Evolutionary conservation across 2,888 invertebrate genomes (phyloP), one percentile per base, ranked within the genome.

Genomic region (Alentia gelatinosa): DNA sequence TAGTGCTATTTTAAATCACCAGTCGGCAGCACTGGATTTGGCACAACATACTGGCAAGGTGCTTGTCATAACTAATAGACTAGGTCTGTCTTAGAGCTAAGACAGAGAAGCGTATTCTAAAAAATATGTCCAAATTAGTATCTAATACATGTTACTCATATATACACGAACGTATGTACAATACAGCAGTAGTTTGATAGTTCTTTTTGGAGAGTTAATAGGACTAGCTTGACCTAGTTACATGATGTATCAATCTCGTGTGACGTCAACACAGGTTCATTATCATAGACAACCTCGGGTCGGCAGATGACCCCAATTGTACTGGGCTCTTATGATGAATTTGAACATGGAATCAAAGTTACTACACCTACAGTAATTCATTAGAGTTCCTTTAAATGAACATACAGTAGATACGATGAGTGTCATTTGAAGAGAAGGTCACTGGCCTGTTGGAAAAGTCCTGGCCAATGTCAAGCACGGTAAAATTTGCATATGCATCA

Each of bases 261-360:
- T 79, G 79, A 79, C 79, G 79, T 79, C 79, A 79, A 37, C 79
- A 74, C 19, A 74, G 79, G 37, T 39, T 79, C 79, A 79, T 79
- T 37, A 79, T 35, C 79, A 79, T 79, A 33, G n/a, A 26, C 63
- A 12, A 26, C 37, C 7, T 1, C 1, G 37, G 35, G 37, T 19
- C 79, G 1, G 4, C 37, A 15, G 23, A 12, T 39, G 15, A 19
- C 4, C 33, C 39, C 7, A 5, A 19, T 35, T 79, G 35, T 39
- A 35, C 0, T 0, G 19, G 9, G 4, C 3, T 9, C 39, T 79
- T 79, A 15, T 35, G 39, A 0, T n/a, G 12, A 37, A 79, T 35
- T 5, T 37, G 0, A 79, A 19, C 79, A 79, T 9, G 0, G 12
- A 79, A 79, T 15, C 23, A 26, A 35, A 39, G 4, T 37, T 19